phyloP scores from a whole-genome alignment of 2,797 vertebrate species.

The Epinephelus coioides region DNA sequence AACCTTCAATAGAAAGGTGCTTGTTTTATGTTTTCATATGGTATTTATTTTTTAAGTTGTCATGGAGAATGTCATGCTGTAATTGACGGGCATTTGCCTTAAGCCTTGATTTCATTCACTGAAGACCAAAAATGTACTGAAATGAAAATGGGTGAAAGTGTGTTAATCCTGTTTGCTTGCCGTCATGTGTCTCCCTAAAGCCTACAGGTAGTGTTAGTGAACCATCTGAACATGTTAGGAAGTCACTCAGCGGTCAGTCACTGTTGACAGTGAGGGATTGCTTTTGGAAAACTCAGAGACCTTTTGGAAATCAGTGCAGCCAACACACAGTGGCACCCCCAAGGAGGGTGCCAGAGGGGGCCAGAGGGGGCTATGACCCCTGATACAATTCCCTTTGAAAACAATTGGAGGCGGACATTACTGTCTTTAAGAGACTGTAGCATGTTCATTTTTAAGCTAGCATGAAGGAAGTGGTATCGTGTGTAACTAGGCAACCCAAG shows the following conservation, averaged over 20 bases:
- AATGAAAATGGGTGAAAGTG: conserved; percentile 35
- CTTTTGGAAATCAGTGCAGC: neutral
- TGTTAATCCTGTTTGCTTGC: conserved; percentile 26
- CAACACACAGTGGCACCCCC: no score
- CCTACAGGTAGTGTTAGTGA: conserved; percentile 19
- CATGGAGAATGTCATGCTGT: conserved; percentile 48
- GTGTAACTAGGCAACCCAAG: no score
- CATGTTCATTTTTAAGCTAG: no score
- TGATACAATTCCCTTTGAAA: no score
- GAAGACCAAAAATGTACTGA: conserved; percentile 59
- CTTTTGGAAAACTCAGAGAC: conserved; percentile 23
- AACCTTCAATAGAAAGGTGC: conserved; percentile 25
- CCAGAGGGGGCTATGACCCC: no score
- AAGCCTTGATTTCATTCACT: conserved; percentile 43
- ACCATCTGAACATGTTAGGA: conserved; percentile 30
- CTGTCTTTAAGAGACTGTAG: no score
- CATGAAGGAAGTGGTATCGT: no score
- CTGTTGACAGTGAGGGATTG: neutral
- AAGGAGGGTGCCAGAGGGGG: no score
- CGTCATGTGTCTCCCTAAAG: neutral
- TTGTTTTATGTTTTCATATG: conserved; percentile 58
- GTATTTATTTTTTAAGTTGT: conserved; percentile 71
- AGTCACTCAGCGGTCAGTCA: conserved; percentile 9
- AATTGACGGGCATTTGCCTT: conserved; percentile 48
- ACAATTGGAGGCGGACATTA: no score